A percentile compares a stretch with the other conserved stretches of the same genome.
phyloP scores from a whole-genome alignment of 2,888 invertebrate genomes.

The Drosophila meridionalis region DNA sequence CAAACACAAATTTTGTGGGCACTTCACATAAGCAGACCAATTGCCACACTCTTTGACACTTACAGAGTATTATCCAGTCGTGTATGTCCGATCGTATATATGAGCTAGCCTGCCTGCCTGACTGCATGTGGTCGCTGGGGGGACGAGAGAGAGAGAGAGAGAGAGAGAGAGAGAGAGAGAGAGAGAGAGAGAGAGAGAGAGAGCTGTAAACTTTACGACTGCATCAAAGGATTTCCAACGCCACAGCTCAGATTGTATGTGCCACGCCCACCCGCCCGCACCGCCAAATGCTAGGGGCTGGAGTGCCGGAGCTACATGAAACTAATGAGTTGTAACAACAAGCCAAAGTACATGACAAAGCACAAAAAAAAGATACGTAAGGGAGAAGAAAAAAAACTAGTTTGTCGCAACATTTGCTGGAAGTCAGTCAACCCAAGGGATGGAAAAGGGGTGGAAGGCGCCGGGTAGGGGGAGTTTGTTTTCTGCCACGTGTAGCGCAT shows the following conservation, averaged over 20 bases:
- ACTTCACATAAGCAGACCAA: background rate
- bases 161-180: no score
- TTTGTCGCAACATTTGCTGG: constrained; percentile 18
- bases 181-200: no score
- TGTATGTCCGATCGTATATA: background rate
- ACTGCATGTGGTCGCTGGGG: constrained; percentile 30
- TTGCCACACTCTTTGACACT: background rate
- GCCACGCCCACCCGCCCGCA: constrained; percentile 4
- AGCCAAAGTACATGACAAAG: constrained; percentile 64
- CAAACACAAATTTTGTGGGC: background rate
- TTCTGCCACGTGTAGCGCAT: constrained; percentile 55
- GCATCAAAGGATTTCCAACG: constrained; percentile 71
- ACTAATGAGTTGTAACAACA: constrained; percentile 77
- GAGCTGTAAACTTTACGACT: constrained; percentile 69
- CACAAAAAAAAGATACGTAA: constrained; percentile 16
- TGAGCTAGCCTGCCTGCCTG: background rate
- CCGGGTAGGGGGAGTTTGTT: background rate
- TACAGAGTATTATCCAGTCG: background rate
- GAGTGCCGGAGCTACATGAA: constrained; percentile 53
- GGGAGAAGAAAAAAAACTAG: constrained; percentile 6
- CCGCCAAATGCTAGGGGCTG: background rate
- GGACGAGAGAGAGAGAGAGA: background rate
- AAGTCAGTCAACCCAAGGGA: constrained; percentile 8
- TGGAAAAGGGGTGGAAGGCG: background rate
- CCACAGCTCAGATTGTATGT: constrained; percentile 42